These are phyloP conservation scores for Epinephelus moara DNA, from an alignment of 2,113 vertebrate species.

Conservation along the genomic window DNA sequence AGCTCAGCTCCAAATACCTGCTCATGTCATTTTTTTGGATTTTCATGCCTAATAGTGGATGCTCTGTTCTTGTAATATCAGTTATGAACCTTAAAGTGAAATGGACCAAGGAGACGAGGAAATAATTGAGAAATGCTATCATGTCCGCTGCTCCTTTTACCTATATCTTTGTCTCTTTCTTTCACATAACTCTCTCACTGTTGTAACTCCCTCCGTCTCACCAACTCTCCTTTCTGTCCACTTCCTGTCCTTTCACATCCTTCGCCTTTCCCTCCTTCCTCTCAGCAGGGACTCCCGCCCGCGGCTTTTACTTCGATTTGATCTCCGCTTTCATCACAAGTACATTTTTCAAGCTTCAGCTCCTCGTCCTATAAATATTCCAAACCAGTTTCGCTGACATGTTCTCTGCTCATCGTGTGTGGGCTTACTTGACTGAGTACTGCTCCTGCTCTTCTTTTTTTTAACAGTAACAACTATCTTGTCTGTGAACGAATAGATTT, in stretches of 20 bases:
- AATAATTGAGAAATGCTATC: background rate
- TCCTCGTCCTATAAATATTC: slow-evolving; percentile 39
- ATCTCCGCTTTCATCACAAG: slow-evolving; percentile 59
- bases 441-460: background rate
- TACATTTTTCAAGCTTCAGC: slow-evolving; percentile 23
- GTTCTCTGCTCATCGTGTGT: slow-evolving; percentile 25
- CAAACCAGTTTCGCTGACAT: slow-evolving; percentile 32
- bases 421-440: background rate
- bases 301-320: slow-evolving; percentile 37
- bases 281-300: slow-evolving; percentile 27
- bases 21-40: background rate
- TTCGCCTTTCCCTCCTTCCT: slow-evolving; percentile 2
- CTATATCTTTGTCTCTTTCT: background rate
- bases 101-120: background rate
- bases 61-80: background rate
- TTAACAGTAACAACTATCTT: background rate
- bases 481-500: background rate
- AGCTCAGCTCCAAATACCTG: background rate
- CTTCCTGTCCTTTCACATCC: slow-evolving; percentile 31
- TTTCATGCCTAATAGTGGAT: background rate
- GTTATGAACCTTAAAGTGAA: background rate
- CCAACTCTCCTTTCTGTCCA: slow-evolving; percentile 19
- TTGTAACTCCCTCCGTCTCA: background rate
- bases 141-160: background rate
- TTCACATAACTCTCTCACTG: background rate